phyloP scores from a whole-genome alignment of 2,888 invertebrate species.

The Cataglyphis livida region DNA sequence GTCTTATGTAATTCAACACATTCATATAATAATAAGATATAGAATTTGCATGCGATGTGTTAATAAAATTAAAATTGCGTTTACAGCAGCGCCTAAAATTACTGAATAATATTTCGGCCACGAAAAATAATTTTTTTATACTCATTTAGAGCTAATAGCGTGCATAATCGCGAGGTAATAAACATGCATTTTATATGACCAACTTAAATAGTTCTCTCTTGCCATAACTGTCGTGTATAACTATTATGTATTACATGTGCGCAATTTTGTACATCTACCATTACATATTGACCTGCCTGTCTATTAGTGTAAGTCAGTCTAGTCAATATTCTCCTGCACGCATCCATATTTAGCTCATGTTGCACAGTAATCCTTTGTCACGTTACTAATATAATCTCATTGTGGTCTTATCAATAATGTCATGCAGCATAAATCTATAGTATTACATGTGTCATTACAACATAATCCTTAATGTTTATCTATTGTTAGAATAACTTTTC shows the following conservation, averaged over 20 bases:
- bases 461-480: not conserved
- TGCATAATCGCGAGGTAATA: slow-evolving; percentile 28
- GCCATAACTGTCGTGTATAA: not conserved
- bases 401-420: slow-evolving; percentile 29
- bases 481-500: not conserved
- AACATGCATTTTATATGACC: slow-evolving; percentile 30
- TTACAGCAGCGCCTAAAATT: not conserved
- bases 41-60: not conserved
- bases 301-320: slow-evolving; percentile 11
- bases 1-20: not conserved
- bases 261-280: slow-evolving; percentile 31
- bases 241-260: not conserved
- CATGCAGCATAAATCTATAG: not conserved
- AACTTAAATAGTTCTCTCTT: slow-evolving; percentile 32
- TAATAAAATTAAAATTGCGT: slow-evolving; percentile 25
- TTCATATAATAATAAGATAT: not conserved
- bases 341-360: slow-evolving; percentile 3
- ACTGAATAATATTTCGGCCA: not conserved
- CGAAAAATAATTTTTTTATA: not conserved
- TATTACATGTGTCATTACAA: slow-evolving; percentile 6
- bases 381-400: slow-evolving; percentile 35
- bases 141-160: slow-evolving; percentile 23
- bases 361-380: slow-evolving; percentile 20
- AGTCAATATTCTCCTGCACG: slow-evolving; percentile 25
- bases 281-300: slow-evolving; percentile 13